A percentile compares a stretch with the other conserved stretches of the same genome.
phyloP scores from a whole-genome alignment of 2,888 invertebrate species.

The Ophion ventricosus region DNA sequence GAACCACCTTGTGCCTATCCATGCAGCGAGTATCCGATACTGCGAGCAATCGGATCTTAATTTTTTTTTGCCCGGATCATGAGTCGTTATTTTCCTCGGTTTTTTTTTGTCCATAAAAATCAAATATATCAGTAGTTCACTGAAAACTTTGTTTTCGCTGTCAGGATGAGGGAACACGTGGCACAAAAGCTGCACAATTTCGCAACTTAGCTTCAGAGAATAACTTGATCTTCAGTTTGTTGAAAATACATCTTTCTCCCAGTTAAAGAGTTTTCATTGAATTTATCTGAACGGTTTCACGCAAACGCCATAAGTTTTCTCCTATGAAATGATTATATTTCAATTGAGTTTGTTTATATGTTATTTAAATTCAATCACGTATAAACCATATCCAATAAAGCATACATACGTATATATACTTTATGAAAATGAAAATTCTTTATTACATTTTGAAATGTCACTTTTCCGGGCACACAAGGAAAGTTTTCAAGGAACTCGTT shows the following conservation, averaged over 20 bases:
- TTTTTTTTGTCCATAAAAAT: too few relatives aligned
- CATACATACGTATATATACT: not conserved
- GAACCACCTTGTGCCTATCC: constrained; percentile 69
- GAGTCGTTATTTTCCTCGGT: too few relatives aligned
- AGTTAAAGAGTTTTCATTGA: too few relatives aligned
- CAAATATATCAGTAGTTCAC: too few relatives aligned
- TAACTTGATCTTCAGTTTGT: too few relatives aligned
- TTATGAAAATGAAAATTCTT: not conserved
- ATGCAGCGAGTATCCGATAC: constrained; percentile 67
- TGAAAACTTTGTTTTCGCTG: too few relatives aligned
- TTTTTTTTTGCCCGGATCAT: too few relatives aligned
- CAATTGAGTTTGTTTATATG: not conserved
- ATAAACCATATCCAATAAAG: not conserved
- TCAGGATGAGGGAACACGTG: constrained; percentile 17
- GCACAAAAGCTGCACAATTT: too few relatives aligned
- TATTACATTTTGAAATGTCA: not conserved
- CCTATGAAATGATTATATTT: not conserved
- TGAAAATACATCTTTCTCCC: too few relatives aligned
- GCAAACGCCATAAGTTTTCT: too few relatives aligned
- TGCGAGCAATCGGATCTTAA: not conserved
- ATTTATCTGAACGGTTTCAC: too few relatives aligned
- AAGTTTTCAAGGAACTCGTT: not conserved
- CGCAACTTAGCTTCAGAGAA: too few relatives aligned
- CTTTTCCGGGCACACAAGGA: not conserved
- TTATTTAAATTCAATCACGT: not conserved